Percentiles rank a stretch among this genome's conserved stretches.
These are phyloP conservation scores for Toxostoma redivivum DNA, from an alignment of 2,113 vertebrate species.

Conservation along the genomic window DNA sequence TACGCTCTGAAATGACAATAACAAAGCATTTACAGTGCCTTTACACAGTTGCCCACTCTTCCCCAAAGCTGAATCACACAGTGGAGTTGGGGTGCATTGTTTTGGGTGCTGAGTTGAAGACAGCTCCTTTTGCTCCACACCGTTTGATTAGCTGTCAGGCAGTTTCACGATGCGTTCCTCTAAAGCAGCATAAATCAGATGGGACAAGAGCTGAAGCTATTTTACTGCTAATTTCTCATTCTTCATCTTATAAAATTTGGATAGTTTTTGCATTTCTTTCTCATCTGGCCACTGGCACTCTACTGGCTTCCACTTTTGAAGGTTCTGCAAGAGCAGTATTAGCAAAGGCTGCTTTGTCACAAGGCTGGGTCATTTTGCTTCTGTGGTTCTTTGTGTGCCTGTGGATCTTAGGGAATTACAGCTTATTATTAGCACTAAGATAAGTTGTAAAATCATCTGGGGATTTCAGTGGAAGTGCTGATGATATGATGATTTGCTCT, in stretches of 20 bases:
- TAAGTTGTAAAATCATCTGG: not conserved
- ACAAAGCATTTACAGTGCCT: not conserved
- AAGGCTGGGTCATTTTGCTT: not conserved
- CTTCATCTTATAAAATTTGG: not conserved
- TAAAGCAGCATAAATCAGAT: not conserved
- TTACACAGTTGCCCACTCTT: not conserved
- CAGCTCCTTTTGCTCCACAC: not conserved
- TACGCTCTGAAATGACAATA: slow-evolving; percentile 70
- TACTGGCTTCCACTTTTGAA: not conserved
- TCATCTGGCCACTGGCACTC: not conserved
- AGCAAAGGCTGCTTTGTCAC: not conserved
- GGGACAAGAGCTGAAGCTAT: not conserved
- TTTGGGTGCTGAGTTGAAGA: not conserved
- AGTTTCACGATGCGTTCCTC: not conserved
- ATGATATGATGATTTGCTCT: not conserved
- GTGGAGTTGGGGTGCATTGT: not conserved
- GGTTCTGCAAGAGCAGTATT: not conserved
- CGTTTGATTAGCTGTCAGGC: not conserved
- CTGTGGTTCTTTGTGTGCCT: not conserved
- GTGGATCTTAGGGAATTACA: not conserved
- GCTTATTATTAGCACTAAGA: not conserved
- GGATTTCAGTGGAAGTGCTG: not conserved
- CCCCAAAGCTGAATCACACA: not conserved
- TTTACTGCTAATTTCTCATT: not conserved
- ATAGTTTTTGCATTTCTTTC: not conserved